Conservation (phyloP, 2,888 invertebrate genomes). For the Perithous albicinctus region DNA sequence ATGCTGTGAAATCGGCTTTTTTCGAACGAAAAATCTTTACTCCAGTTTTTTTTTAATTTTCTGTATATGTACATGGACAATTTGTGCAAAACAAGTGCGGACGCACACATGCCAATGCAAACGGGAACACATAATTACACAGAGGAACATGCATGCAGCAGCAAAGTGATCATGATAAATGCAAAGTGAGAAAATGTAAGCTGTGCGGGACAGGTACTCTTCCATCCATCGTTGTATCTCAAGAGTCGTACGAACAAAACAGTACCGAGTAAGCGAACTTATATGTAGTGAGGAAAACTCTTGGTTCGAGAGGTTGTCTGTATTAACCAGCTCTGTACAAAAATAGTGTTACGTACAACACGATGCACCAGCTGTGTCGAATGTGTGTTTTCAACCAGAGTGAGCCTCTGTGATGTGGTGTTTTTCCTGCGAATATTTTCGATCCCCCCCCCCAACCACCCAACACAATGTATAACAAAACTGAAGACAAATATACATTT, state of each 20-base stretch:
- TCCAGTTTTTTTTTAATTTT: not conserved
- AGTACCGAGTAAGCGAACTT: not conserved
- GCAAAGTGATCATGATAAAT: not conserved
- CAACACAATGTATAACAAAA: too few species aligned
- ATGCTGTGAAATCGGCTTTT: not conserved
- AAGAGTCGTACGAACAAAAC: not conserved
- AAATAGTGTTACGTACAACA: slow-evolving; percentile 20
- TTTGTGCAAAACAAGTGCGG: not conserved
- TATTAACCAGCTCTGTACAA: slow-evolving; percentile 18
- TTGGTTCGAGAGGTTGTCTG: not conserved
- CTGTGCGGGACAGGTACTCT: not conserved
- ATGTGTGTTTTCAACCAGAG: slow-evolving; percentile 26
- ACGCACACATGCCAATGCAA: not conserved
- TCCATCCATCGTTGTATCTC: not conserved
- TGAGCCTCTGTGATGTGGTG: too few species aligned
- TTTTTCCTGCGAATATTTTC: too few species aligned
- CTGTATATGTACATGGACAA: not conserved
- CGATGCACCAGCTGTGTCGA: slow-evolving; percentile 23
- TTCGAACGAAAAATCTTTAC: not conserved
- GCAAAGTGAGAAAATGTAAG: not conserved
- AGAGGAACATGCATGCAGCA: not conserved
- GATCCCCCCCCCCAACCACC: too few species aligned
- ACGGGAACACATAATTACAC: not conserved
- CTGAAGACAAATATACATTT: too few species aligned
- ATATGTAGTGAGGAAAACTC: not conserved